These are phyloP conservation scores for Sternotherus odoratus DNA, from an alignment of 2,797 vertebrate genomes.

Conservation along the genomic window DNA sequence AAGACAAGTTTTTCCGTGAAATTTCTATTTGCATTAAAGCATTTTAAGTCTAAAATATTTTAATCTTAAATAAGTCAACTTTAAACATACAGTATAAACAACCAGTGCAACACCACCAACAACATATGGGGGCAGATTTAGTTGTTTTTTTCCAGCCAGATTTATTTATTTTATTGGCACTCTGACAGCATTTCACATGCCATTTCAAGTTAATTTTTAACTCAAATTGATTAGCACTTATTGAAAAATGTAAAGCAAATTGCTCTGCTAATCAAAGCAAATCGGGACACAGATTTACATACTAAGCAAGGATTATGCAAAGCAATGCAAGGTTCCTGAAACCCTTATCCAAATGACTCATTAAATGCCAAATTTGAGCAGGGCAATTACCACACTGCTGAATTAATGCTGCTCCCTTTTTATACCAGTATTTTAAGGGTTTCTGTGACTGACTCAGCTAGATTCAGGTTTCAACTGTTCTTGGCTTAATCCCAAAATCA, in stretches of 20 bases:
- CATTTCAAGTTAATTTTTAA: constrained; percentile 40
- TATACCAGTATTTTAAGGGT: constrained; percentile 51
- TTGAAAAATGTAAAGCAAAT: constrained; percentile 53
- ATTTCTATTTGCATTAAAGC: neutral
- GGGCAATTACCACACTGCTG: constrained; percentile 41
- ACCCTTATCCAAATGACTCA: constrained; percentile 52
- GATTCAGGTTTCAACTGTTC: constrained; percentile 36
- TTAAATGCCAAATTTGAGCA: constrained; percentile 59
- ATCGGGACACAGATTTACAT: constrained; percentile 40
- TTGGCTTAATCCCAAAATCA: constrained; percentile 50
- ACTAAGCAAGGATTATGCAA: constrained; percentile 73
- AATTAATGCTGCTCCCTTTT: constrained; percentile 62
- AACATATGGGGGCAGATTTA: neutral
- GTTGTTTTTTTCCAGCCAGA: neutral
- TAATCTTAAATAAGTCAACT: neutral
- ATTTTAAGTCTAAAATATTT: neutral
- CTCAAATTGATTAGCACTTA: constrained; percentile 54
- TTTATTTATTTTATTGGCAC: neutral
- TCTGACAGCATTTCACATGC: neutral
- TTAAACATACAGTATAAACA: neutral
- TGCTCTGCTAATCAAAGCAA: constrained; percentile 61
- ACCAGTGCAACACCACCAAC: neutral
- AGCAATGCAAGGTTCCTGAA: constrained; percentile 52
- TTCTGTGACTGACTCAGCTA: constrained; percentile 62
- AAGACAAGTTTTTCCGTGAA: neutral